These are phyloP conservation scores for Limanda limanda DNA, from an alignment of 2,113 vertebrate species.

Conservation along the genomic window DNA sequence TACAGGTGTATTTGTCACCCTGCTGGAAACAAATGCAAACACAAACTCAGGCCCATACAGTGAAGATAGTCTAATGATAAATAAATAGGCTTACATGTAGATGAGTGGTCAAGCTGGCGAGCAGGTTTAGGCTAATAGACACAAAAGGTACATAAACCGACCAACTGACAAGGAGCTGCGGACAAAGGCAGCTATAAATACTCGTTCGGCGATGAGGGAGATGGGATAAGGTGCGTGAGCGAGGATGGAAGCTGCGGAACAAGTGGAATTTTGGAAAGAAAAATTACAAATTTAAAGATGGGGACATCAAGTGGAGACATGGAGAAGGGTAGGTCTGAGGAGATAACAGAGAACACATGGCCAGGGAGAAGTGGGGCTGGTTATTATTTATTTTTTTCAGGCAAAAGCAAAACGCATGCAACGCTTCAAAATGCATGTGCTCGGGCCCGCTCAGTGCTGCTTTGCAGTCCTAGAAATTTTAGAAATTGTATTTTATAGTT, in stretches of 20 bases:
- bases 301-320: neutral
- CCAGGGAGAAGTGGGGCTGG: neutral
- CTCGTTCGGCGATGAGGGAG: neutral
- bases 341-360: neutral
- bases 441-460: too few relatives aligned
- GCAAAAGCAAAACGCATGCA: too few relatives aligned
- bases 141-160: neutral
- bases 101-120: neutral
- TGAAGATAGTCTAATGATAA: neutral
- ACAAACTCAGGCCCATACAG: neutral
- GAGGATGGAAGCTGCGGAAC: neutral
- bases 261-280: too few relatives aligned
- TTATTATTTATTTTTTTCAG: too few relatives aligned
- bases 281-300: neutral
- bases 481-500: too few relatives aligned
- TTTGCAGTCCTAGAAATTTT: too few relatives aligned
- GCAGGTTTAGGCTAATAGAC: neutral
- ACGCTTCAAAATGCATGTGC: too few relatives aligned
- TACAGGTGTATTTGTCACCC: constrained; percentile 28
- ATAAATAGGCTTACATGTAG: neutral
- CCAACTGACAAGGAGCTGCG: neutral
- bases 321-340: neutral
- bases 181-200: neutral
- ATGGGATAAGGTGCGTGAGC: neutral
- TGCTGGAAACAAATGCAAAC: neutral